Conservation (phyloP, 2,888 invertebrate genomes). For the Fragum fragum region DNA sequence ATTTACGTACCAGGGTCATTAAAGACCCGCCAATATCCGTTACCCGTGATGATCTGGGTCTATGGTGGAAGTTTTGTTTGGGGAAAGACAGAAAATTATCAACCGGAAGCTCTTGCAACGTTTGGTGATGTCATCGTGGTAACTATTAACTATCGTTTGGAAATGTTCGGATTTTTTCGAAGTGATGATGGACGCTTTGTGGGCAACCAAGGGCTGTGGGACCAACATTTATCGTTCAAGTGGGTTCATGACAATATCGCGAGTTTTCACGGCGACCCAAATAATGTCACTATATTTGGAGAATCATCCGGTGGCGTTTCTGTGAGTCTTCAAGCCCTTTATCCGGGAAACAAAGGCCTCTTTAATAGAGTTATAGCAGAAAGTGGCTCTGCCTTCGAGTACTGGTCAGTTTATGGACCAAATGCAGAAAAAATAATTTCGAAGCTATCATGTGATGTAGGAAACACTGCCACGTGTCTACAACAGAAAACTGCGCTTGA, state of each 20-base stretch:
- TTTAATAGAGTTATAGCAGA: slow-evolving; percentile 31
- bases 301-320: slow-evolving; percentile 51
- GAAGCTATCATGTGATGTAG: neutral
- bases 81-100: slow-evolving; percentile 42
- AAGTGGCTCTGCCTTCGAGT: slow-evolving; percentile 45
- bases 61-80: slow-evolving; percentile 50
- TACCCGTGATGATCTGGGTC: slow-evolving; percentile 58
- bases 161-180: slow-evolving; percentile 57
- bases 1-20: slow-evolving; percentile 45
- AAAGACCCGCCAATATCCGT: neutral
- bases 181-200: slow-evolving; percentile 36
- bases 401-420: slow-evolving; percentile 27
- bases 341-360: slow-evolving; percentile 56
- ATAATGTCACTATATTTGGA: slow-evolving; percentile 55
- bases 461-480: neutral
- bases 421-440: slow-evolving; percentile 37
- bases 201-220: slow-evolving; percentile 61
- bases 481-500: slow-evolving; percentile 9
- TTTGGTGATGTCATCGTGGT: slow-evolving; percentile 7
- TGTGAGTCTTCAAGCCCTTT: slow-evolving; percentile 50
- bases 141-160: slow-evolving; percentile 33
- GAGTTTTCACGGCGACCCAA: slow-evolving; percentile 42
- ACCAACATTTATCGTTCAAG: slow-evolving; percentile 54
- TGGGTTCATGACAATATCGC: slow-evolving; percentile 58
- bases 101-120: slow-evolving; percentile 29